These are phyloP conservation scores for Parambassis ranga DNA, from an alignment of 2,797 vertebrate genomes.

Conservation along the genomic window DNA sequence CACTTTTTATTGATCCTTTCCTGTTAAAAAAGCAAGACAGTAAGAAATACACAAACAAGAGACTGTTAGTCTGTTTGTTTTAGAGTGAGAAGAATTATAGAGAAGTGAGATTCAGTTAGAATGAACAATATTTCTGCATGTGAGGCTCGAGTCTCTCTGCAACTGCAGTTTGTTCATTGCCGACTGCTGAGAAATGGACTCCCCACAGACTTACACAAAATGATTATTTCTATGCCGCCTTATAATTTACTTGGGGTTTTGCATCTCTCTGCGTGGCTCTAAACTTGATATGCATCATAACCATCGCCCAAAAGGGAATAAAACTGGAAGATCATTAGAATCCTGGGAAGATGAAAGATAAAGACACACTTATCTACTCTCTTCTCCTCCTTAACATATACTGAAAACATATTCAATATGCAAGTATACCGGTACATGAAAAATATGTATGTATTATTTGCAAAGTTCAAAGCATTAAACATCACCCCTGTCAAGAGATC, in stretches of 20 bases:
- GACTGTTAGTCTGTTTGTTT: constrained; percentile 27
- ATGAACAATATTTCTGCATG: constrained; percentile 41
- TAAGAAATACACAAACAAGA: neutral
- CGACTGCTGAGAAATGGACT: constrained; percentile 55
- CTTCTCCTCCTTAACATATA: constrained; percentile 19
- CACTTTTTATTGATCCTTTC: constrained; percentile 42
- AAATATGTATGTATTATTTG: constrained; percentile 49
- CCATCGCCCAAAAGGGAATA: constrained; percentile 32
- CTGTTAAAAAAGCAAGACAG: constrained; percentile 13
- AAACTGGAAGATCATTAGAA: constrained; percentile 52
- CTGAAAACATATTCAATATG: constrained; percentile 26
- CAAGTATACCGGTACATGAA: constrained; percentile 25
- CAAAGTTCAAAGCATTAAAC: constrained; percentile 34
- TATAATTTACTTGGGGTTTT: constrained; percentile 46
- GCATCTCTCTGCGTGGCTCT: constrained; percentile 45
- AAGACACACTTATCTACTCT: constrained; percentile 43
- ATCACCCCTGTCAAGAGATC: constrained; percentile 21
- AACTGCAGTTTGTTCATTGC: constrained; percentile 43
- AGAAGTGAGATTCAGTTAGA: constrained; percentile 30
- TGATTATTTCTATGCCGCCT: constrained; percentile 36
- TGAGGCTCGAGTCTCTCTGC: constrained; percentile 22
- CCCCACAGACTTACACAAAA: constrained; percentile 38
- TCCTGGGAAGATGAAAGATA: constrained; percentile 53
- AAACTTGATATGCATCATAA: constrained; percentile 54
- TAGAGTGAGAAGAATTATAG: neutral